Evolutionary conservation across 1,140 invertebrate species (phyloP).

Genomic region (Dinoponera quadriceps): DNA sequence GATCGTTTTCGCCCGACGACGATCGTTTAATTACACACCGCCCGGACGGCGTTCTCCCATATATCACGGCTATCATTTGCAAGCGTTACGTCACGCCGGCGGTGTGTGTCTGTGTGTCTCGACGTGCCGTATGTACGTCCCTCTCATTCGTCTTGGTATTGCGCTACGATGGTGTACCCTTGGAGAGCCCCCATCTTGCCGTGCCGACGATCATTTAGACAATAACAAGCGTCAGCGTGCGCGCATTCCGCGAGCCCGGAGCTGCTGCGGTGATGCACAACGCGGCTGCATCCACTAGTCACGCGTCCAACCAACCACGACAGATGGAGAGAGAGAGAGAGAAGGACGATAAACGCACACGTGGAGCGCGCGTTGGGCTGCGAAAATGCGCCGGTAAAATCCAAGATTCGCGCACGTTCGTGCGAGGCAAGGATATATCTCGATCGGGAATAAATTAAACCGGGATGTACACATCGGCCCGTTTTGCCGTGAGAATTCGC

Average conservation of each 20-base stretch:
- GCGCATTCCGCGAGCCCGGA: constrained; percentile 23
- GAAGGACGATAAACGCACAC: not conserved
- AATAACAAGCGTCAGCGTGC: constrained; percentile 41
- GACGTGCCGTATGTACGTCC: constrained; percentile 10
- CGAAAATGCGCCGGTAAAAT: not conserved
- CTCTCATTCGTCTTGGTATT: constrained; percentile 21
- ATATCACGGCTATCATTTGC: constrained; percentile 19
- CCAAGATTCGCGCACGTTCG: not conserved
- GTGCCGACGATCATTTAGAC: constrained; percentile 16
- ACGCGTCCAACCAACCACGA: not conserved
- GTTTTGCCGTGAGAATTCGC: constrained; percentile 10
- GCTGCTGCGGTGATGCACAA: constrained; percentile 30
- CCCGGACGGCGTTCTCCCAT: no score
- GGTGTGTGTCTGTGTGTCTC: no score
- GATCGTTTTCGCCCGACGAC: not conserved
- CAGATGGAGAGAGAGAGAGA: no score
- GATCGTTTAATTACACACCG: constrained; percentile 15
- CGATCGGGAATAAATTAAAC: constrained; percentile 48
- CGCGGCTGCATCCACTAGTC: constrained; percentile 32
- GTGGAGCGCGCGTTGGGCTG: not conserved
- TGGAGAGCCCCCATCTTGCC: constrained; percentile 8
- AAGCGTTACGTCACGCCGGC: not conserved
- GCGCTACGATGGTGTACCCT: constrained; percentile 19
- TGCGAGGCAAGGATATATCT: not conserved
- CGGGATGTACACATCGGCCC: not conserved